These are phyloP conservation scores for Andrena trimmerana DNA, from an alignment of 2,888 invertebrate genomes.

Conservation along the genomic window DNA sequence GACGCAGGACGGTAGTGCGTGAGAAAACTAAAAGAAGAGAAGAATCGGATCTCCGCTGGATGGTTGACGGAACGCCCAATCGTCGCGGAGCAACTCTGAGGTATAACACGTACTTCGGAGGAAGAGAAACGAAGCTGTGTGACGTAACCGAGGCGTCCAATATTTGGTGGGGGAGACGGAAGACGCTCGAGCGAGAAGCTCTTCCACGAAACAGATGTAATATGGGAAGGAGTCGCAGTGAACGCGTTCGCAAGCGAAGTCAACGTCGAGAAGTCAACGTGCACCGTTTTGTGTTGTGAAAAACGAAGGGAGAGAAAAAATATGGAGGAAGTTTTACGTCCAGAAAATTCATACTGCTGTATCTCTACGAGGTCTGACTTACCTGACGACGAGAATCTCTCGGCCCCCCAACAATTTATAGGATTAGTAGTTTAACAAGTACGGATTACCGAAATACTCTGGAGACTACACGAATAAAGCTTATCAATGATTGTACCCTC, in stretches of 20 bases:
- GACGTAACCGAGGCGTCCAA: conserved; percentile 41
- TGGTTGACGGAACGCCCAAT: conserved; percentile 44
- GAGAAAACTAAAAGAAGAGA: conserved; percentile 21
- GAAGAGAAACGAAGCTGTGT: conserved; percentile 27
- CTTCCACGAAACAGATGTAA: neutral
- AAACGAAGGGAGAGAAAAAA: too few relatives aligned
- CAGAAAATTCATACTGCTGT: conserved; percentile 59
- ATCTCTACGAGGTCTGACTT: conserved; percentile 52
- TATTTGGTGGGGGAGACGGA: conserved; percentile 57
- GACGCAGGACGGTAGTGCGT: conserved; percentile 50
- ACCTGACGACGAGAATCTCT: conserved; percentile 58
- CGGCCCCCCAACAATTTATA: conserved; percentile 75
- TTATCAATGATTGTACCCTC: conserved; percentile 82
- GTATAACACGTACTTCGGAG: conserved; percentile 38
- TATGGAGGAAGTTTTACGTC: conserved; percentile 50
- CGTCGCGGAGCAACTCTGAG: conserved; percentile 33
- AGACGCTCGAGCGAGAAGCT: neutral
- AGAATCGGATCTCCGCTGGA: conserved; percentile 44
- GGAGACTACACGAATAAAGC: conserved; percentile 82
- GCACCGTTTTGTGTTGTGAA: conserved; percentile 8
- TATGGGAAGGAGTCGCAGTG: neutral
- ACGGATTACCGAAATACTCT: conserved; percentile 80
- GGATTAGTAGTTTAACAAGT: conserved; percentile 78
- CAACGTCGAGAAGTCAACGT: conserved; percentile 15
- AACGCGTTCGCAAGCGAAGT: conserved; percentile 8